Conservation (phyloP, 2,797 vertebrate genomes). For the Picus viridis region DNA sequence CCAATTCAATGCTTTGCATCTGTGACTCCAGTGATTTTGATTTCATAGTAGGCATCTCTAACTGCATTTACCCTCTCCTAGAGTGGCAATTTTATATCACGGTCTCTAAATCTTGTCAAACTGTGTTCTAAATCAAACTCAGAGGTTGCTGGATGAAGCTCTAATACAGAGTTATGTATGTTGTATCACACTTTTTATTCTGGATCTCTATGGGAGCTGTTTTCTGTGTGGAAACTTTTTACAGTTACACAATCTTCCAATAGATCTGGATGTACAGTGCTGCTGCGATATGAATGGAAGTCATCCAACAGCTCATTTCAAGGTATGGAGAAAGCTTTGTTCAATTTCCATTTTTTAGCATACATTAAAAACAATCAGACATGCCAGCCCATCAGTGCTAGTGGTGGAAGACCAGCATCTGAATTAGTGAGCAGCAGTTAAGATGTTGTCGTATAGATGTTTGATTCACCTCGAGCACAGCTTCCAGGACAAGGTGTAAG, state of each 20-base stretch:
- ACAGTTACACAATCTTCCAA: neutral
- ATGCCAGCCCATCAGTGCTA: neutral
- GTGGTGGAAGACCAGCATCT: neutral
- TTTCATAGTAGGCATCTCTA: neutral
- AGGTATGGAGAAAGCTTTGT: neutral
- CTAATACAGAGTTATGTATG: neutral
- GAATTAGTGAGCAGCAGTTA: neutral
- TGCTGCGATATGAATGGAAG: neutral
- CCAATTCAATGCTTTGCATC: neutral
- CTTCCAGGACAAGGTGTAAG: too few species aligned
- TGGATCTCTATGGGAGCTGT: neutral
- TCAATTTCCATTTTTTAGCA: conserved; percentile 50
- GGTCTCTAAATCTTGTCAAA: neutral
- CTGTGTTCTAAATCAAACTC: neutral
- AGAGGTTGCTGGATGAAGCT: neutral
- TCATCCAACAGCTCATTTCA: neutral
- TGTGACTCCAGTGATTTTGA: neutral
- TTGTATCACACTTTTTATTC: neutral
- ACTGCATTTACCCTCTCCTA: neutral
- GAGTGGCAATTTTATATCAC: neutral
- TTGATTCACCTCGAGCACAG: too few species aligned
- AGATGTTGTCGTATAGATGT: neutral
- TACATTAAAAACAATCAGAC: conserved; percentile 15
- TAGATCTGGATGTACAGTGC: neutral
- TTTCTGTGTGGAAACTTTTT: neutral